A percentile compares a stretch with the other conserved stretches of the same genome.
These are phyloP conservation scores for Loxodonta africana DNA, from an alignment of 2,113 vertebrate genomes.

Conservation along the genomic window DNA sequence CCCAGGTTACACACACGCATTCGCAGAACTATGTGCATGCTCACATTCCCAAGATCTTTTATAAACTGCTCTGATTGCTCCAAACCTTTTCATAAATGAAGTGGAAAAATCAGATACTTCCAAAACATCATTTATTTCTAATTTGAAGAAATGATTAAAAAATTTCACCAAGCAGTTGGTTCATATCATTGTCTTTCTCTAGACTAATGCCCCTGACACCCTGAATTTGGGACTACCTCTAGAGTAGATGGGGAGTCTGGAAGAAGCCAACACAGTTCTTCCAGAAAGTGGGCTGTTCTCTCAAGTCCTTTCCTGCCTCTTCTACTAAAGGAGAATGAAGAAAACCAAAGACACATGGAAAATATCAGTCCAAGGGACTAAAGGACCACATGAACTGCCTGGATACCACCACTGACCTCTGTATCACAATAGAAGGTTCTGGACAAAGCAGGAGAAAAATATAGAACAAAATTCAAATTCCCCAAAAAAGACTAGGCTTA, in stretches of 20 bases:
- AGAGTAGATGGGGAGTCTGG: background rate
- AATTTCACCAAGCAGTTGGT: background rate
- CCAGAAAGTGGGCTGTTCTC: background rate
- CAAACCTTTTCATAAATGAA: constrained; percentile 4
- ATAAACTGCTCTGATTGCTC: background rate
- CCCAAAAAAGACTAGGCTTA: too few species aligned
- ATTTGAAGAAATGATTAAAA: constrained; percentile 3
- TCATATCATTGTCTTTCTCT: background rate
- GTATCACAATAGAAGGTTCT: too few species aligned
- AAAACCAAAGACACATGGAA: too few species aligned
- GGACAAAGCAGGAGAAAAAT: too few species aligned
- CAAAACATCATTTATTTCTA: background rate
- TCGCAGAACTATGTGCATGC: background rate
- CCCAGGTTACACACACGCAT: background rate
- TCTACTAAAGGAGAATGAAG: too few species aligned
- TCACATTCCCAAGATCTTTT: background rate
- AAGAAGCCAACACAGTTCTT: background rate
- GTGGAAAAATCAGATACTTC: constrained; percentile 22
- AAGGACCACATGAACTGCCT: too few species aligned
- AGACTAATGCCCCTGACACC: background rate
- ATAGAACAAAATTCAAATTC: too few species aligned
- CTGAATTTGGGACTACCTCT: background rate
- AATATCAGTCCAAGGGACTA: too few species aligned
- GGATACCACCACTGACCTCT: too few species aligned
- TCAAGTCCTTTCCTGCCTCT: background rate